These are phyloP conservation scores for Heliconius erato DNA, from an alignment of 2,888 invertebrate species.

Conservation along the genomic window DNA sequence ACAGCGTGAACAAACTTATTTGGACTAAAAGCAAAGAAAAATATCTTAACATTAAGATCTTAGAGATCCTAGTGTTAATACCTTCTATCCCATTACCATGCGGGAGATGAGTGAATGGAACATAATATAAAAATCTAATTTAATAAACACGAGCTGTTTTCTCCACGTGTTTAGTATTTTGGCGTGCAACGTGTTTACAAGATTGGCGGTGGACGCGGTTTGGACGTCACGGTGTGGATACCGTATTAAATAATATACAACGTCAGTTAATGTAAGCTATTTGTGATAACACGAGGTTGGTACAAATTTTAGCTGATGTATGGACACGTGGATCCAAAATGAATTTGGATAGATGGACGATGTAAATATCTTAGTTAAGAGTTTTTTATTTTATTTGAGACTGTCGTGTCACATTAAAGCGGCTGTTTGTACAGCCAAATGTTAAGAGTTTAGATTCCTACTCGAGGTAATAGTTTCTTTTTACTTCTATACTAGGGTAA, in stretches of 20 bases:
- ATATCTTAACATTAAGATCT: no score
- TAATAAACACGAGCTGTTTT: conserved; percentile 7
- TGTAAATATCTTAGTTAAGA: not conserved
- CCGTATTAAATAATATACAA: not conserved
- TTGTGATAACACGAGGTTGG: conserved; percentile 19
- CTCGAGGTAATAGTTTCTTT: not conserved
- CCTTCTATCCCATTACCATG: not conserved
- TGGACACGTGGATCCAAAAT: conserved; percentile 1
- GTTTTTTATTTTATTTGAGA: not conserved
- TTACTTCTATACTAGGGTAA: not conserved
- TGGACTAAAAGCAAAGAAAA: no score
- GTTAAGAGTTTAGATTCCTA: not conserved
- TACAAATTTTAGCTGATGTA: not conserved
- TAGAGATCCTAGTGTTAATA: no score
- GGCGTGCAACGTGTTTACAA: conserved; percentile 26
- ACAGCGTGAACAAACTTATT: no score
- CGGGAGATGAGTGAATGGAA: not conserved
- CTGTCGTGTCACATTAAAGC: not conserved
- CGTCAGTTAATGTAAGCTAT: conserved; percentile 1
- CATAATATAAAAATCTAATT: conserved; percentile 12
- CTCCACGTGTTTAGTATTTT: conserved; percentile 23
- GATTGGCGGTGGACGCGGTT: not conserved
- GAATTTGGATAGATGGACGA: not conserved
- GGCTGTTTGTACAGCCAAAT: not conserved
- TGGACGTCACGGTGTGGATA: not conserved